Evolutionary conservation across 2,888 invertebrate genomes (phyloP).

Genomic region (Ophion slaviceki): DNA sequence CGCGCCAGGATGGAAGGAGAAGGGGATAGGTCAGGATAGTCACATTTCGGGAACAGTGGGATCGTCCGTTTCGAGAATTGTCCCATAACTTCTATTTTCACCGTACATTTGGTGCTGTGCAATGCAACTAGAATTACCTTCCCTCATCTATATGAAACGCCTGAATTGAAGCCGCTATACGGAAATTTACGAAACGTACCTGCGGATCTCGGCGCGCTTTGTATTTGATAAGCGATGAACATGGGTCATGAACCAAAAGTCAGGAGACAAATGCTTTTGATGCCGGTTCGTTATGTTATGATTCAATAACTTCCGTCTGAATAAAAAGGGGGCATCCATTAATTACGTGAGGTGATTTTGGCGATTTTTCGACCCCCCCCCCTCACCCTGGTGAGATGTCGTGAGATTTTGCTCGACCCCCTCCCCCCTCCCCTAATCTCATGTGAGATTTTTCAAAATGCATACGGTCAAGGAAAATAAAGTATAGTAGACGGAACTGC

Average conservation of each 20-base stretch:
- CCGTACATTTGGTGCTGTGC: constrained; percentile 16
- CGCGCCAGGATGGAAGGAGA: constrained; percentile 19
- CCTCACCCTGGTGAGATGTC: too few species aligned
- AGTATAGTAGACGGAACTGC: too few species aligned
- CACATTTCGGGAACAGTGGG: constrained; percentile 18
- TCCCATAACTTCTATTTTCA: constrained; percentile 23
- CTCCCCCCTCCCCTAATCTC: too few species aligned
- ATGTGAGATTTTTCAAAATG: too few species aligned
- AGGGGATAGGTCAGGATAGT: constrained; percentile 41
- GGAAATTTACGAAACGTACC: constrained; percentile 18
- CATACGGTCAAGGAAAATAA: too few species aligned
- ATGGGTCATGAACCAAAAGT: constrained; percentile 3
- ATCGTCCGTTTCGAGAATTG: constrained; percentile 22
- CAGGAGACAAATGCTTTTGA: not conserved
- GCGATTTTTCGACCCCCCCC: too few species aligned
- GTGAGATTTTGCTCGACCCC: too few species aligned
- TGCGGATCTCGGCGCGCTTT: constrained; percentile 20
- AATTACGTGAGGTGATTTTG: too few species aligned
- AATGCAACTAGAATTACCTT: constrained; percentile 26
- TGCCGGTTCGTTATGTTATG: not conserved
- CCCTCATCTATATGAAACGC: constrained; percentile 3
- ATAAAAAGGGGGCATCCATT: not conserved
- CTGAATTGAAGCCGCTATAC: constrained; percentile 36
- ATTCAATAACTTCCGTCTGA: not conserved
- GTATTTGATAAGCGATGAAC: constrained; percentile 24